These are phyloP conservation scores for Candidula unifasciata DNA, from an alignment of 2,888 invertebrate species.

Conservation along the genomic window DNA sequence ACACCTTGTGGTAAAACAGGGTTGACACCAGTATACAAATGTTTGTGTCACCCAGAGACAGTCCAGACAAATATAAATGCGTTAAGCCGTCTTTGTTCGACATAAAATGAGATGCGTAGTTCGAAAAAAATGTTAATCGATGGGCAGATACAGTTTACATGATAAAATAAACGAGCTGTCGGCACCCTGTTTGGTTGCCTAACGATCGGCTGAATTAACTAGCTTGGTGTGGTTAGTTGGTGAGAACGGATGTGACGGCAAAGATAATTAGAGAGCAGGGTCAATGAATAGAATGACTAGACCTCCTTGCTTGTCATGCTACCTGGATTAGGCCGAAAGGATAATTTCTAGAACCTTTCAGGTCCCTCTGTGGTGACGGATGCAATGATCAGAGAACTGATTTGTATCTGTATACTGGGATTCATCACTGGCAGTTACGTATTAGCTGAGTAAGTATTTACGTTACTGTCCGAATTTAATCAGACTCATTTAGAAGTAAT, in stretches of 20 bases:
- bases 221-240: neutral
- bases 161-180: neutral
- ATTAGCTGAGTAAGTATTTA: constrained; percentile 8
- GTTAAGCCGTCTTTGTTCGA: no score
- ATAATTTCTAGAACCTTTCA: no score
- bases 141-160: neutral
- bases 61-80: no score
- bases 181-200: no score
- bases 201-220: constrained; percentile 3
- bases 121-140: neutral
- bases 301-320: neutral
- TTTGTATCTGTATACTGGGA: neutral
- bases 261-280: neutral
- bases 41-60: no score
- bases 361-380: neutral
- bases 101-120: no score
- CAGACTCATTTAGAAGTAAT: no score
- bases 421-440: neutral
- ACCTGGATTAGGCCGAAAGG: neutral
- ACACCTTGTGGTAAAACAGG: no score
- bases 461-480: neutral
- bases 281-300: neutral
- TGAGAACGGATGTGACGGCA: neutral
- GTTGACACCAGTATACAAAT: no score
- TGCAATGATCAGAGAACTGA: constrained; percentile 3